Evolutionary conservation across 2,797 vertebrate genomes (phyloP), one percentile per base, ranked within the genome.

Genomic region (Melopsittacus undulatus): DNA sequence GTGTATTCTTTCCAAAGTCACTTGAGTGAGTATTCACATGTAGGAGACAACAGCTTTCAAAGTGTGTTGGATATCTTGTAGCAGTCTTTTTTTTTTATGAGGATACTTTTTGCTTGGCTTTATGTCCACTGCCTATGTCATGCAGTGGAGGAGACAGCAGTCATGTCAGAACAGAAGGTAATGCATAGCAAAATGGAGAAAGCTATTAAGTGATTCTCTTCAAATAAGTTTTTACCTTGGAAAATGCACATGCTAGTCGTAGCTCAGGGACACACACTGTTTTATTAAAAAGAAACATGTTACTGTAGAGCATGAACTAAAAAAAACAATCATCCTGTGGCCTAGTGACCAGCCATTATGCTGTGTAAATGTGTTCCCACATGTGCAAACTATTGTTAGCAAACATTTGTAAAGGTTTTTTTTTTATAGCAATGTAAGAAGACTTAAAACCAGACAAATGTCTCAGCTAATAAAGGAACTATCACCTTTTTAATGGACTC

Each of bases 201-300:
- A 46, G 13, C 76, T 96, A 36, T 51, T 90, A 52, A 42, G 21
- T 54, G 51, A 42, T 90, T 91, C 16, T 54, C 18, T 89, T 86
- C 66, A 73, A 87, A 73, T 13, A 72, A 42, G 70, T 68, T 10
- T 78, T 94, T 93, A 43, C 51, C 26, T 80, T 86, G 78, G 77
- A 80, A 95, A 95, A 93, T 86, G 68, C 23, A 2, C 22, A 16
- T 68, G 3, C 26, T 94, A 56, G 95, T 91, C 66, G 64, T 76
- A 74, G 26, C 48, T 93, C 27, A 85, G 36, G 75, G 76, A 83
- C 70, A 23, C 7, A 51, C 15, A 9, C 19, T 45, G 32, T 46
- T 96, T 92, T 81, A 86, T 82, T 94, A 94, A 96, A 94, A 91
- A 17, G 48, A 51, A 95, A 30, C 57, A 57, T 3, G 8, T 82